Conservation (phyloP, 1,140 invertebrate genomes). For the Calliphora vicina region DNA sequence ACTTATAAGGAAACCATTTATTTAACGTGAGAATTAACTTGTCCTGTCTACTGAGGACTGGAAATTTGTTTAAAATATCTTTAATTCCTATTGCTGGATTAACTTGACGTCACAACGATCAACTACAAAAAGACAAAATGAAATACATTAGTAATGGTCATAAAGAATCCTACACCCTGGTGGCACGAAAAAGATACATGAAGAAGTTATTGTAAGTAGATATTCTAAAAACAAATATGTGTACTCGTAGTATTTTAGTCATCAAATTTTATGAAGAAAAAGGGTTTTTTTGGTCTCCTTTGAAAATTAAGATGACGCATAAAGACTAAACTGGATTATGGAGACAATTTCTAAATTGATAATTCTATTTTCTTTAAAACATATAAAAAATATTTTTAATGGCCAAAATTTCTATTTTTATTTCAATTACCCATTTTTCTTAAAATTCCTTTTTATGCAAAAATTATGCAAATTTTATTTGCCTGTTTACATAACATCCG, state of each 20-base stretch:
- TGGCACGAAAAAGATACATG: conserved; percentile 66
- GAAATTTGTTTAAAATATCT: background rate
- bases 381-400: no score
- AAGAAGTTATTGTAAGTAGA: conserved; percentile 65
- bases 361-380: no score
- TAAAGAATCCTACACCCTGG: conserved; percentile 66
- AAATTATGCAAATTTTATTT: background rate
- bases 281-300: no score
- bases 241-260: no score
- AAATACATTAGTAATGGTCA: conserved; percentile 65
- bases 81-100: background rate
- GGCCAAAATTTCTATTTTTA: no score
- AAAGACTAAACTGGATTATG: background rate
- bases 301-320: background rate
- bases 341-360: no score
- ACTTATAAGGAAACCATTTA: background rate
- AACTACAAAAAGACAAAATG: conserved; percentile 56
- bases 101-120: background rate
- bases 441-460: no score
- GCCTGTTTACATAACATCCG: background rate
- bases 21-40: background rate
- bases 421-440: no score
- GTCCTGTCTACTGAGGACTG: background rate
- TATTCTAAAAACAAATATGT: background rate
- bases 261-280: no score